Evolutionary conservation across 2,888 invertebrate genomes (phyloP), one percentile per base, ranked within the genome.

Genomic region (Drosophila paranaensis): DNA sequence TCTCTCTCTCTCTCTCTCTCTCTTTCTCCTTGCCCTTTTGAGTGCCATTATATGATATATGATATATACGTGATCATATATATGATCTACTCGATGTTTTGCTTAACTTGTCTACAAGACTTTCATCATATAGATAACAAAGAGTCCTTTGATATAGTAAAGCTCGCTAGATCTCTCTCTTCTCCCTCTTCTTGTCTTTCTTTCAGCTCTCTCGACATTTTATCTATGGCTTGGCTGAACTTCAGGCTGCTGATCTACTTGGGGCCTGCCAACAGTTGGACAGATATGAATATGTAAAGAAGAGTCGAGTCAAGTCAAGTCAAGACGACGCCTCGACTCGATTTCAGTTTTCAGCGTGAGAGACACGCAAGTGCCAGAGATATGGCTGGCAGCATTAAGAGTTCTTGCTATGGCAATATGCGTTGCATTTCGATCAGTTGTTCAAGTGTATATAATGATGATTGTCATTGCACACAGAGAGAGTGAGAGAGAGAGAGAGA

Each of bases 381-480:
- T 25, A 30, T 55, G 43, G 57, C 42, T 39, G 51, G 16, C 39
- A 45, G 60, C 58, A 27, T 30, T 20, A 56, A 56, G 56, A 56
- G 20, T 48, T 58, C 39, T 39, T 48, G 16, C 58, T 40, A 40
- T 33, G 48, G 56, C 56, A 56, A 68, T 53, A 67, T 60, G 63
- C 58, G 67, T 65, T 64, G 66, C 66, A 53, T 48, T 48, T 58
- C 48, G 58, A 58, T 58, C 54, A 61, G 40, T 66, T 60, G 67
- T 50, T 85, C 72, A 70, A 82, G 77, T 82, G 80, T 74, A 71
- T 60, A 71, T 81, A 83, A 81, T 83, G 87, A 85, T 86, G 84
- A 83, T 87, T 83, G 81, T 89, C 79, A 77, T 66, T 79, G 71
- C 71, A 60, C 45, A 64, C 55, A 67, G 37, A 67, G 33, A 57